Evolutionary conservation across 35 echinoderm and acorn worm species (phyloP).

Genomic region (Holothuria glaberrima): DNA sequence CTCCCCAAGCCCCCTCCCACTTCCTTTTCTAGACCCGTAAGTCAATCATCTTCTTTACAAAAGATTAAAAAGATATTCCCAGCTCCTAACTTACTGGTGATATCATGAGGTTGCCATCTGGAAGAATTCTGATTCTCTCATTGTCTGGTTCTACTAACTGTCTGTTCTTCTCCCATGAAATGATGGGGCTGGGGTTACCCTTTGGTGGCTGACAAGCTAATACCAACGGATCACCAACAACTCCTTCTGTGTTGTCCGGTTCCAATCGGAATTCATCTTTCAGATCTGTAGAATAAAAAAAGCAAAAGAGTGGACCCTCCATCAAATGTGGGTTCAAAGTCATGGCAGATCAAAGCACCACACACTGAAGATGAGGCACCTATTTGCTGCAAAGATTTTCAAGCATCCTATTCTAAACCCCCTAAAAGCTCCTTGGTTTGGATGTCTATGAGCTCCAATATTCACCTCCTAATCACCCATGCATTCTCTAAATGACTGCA

Average conservation of each 20-base stretch:
- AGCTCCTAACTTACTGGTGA: constrained; percentile 44
- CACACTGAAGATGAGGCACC: no score
- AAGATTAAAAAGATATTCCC: no score
- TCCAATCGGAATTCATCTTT: constrained; percentile 60
- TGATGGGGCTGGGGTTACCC: constrained; percentile 28
- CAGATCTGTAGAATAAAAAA: constrained; percentile 34
- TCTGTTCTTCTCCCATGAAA: constrained; percentile 64
- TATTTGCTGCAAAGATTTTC: no score
- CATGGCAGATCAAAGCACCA: no score
- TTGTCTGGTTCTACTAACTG: background rate
- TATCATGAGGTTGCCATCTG: constrained; percentile 66
- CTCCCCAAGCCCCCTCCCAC: background rate
- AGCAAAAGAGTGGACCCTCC: background rate
- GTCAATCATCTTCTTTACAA: no score
- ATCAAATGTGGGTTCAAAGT: no score
- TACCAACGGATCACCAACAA: constrained; percentile 26
- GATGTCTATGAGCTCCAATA: no score
- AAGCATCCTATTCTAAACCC: no score
- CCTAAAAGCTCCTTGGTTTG: no score
- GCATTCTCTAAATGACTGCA: no score
- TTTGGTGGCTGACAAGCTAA: constrained; percentile 57
- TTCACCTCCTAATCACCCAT: no score
- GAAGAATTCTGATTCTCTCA: constrained; percentile 38
- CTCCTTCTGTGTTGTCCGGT: constrained; percentile 27
- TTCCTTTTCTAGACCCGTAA: no score